Base-by-base conservation (phyloP, 2,888 invertebrate species). In the Caradrina clavipalpis region DNA sequence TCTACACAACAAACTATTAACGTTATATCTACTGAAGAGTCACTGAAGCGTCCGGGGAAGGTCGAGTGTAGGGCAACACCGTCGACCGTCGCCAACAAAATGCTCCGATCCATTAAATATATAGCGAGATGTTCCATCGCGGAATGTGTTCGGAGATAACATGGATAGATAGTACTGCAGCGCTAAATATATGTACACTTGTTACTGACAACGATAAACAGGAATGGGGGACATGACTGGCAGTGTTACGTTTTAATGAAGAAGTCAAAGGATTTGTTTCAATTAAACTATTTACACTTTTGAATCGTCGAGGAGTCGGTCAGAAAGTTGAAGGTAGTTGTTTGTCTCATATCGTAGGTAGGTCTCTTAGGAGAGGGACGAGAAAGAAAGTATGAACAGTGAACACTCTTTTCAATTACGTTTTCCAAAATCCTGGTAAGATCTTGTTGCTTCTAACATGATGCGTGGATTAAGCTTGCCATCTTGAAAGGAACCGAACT, bases 41-140 rank as follows among this genome's bases (percentile, higher is more conserved):
- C 26, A 64, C 55, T 35, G 55, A 65, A 68, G 31, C 63, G 58
- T 51, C 54, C 51, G 39, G 39, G 59, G 71, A 80, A 81, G 81
- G 81, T 81, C 83, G 73, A 60, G 55, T 83, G 81, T 83, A 81
- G 83, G 81, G 67, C 83, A 47, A 55, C 26, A 49, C 47, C 49
- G 58, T 19, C 19, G 69, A 61, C 78, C 15, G 64, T 76, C 76
- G 83, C 81, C 81, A 83, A 76, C 62, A 65, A 72, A 80, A 64
- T 51, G 62, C 67, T 61, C 69, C 63, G 57, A 80, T 65, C 73
- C 77, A 72, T 80, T 67, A 71, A 63, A 45, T 66, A 69, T 70
- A 81, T 55, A 70, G 50, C 77, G 47, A 62, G 42, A 68, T 77
- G 64, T 58, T 71, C 64, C 76, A 69, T 54, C 35, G 70, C 55